A percentile compares a stretch with the other conserved stretches of the same genome.
Conservation (phyloP, 92 coral and sea anemone genomes). For the Phenganax stokvisi region DNA sequence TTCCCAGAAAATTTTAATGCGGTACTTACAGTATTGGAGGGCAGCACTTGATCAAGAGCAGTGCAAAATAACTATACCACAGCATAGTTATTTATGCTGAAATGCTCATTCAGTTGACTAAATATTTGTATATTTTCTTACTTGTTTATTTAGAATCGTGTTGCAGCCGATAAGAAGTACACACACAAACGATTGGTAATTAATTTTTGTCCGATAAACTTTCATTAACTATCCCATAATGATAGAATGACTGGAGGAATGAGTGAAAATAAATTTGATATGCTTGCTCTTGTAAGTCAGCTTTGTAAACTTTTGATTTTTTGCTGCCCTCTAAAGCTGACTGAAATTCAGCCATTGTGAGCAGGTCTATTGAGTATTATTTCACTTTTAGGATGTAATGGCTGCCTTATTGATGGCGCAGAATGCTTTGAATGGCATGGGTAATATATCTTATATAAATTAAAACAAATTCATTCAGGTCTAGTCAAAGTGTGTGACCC, state of each 20-base stretch:
- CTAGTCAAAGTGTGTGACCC: neutral
- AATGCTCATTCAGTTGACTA: neutral
- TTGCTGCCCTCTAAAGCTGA: too few species aligned
- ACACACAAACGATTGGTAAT: slow-evolving; percentile 89
- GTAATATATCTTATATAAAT: slow-evolving; percentile 40
- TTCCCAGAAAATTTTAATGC: too few species aligned
- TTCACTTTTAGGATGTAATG: slow-evolving; percentile 67
- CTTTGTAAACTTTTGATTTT: too few species aligned
- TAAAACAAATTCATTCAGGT: neutral
- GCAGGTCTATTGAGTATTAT: neutral
- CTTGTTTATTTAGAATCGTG: slow-evolving; percentile 65
- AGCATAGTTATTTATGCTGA: too few species aligned
- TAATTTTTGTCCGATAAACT: neutral
- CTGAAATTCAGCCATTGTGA: neutral
- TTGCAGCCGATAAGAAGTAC: slow-evolving; percentile 86
- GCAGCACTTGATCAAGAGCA: too few species aligned
- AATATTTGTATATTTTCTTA: neutral
- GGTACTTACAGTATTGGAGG: too few species aligned
- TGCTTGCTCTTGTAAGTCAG: too few species aligned
- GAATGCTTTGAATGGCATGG: slow-evolving; percentile 89
- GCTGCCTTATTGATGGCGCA: slow-evolving; percentile 91
- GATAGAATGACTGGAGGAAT: too few species aligned
- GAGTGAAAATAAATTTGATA: too few species aligned
- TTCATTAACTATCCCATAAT: too few species aligned
- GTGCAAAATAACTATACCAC: too few species aligned